A percentile compares a stretch with the other conserved stretches of the same genome.
Evolutionary conservation across 1,140 invertebrate species (phyloP).

Genomic region (Tetramorium simillimum): DNA sequence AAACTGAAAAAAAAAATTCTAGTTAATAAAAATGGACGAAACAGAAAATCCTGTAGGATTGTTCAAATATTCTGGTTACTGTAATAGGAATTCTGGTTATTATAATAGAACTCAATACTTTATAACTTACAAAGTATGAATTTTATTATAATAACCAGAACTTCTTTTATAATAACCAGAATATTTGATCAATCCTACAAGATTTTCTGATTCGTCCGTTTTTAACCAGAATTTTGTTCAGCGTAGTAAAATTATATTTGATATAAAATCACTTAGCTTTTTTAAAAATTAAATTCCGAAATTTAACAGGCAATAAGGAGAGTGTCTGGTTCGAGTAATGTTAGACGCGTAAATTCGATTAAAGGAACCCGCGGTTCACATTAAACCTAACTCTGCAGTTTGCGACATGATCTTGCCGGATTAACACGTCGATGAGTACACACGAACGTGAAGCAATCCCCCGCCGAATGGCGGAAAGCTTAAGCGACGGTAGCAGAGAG

Average conservation of each 20-base stretch:
- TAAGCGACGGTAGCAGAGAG: conserved; percentile 46
- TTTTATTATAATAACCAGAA: too few species aligned
- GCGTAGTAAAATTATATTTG: neutral
- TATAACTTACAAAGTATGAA: too few species aligned
- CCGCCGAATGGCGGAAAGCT: conserved; percentile 43
- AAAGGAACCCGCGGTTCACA: neutral
- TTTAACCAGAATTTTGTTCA: too few species aligned
- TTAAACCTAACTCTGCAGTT: neutral
- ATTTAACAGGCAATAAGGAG: neutral
- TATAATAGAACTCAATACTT: too few species aligned
- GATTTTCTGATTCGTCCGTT: too few species aligned
- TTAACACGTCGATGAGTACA: conserved; percentile 74
- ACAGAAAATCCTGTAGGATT: too few species aligned
- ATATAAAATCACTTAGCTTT: neutral
- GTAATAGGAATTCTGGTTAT: too few species aligned
- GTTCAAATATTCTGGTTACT: too few species aligned
- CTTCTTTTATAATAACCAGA: too few species aligned
- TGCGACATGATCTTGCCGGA: conserved; percentile 44
- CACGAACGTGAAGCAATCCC: conserved; percentile 66
- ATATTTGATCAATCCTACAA: too few species aligned
- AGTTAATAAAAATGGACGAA: too few species aligned
- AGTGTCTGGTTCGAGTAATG: neutral
- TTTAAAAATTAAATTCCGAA: neutral
- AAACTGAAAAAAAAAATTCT: too few species aligned
- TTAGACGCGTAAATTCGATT: neutral